Percentiles rank a stretch among this genome's conserved stretches.
phyloP scores from a whole-genome alignment of 2,113 vertebrate genomes.

The Datnioides undecimradiatus region DNA sequence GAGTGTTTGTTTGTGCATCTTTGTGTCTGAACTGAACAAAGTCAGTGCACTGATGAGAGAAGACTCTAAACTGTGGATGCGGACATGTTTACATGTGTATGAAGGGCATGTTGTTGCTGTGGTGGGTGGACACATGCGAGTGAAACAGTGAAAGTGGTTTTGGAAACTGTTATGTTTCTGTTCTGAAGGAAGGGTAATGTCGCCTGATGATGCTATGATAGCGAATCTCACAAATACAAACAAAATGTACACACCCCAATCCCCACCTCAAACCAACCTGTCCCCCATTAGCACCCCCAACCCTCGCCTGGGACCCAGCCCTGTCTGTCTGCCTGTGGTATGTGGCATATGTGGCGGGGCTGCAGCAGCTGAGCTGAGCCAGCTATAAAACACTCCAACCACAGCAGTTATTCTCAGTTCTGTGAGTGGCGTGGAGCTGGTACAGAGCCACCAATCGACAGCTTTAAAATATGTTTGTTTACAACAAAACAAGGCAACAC shows the following conservation, averaged over 20 bases:
- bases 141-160: slow-evolving; percentile 16
- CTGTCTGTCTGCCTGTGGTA: slow-evolving; percentile 69
- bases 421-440: background rate
- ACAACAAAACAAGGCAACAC: slow-evolving; percentile 9
- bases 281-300: background rate
- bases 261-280: slow-evolving; percentile 39
- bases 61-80: background rate
- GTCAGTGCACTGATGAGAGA: slow-evolving; percentile 6
- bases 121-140: slow-evolving; percentile 5
- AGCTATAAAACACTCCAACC: slow-evolving; percentile 61
- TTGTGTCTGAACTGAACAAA: background rate
- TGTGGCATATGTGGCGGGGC: slow-evolving; percentile 64
- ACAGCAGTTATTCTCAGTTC: slow-evolving; percentile 48
- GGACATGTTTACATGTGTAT: slow-evolving; percentile 25
- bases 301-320: slow-evolving; percentile 48
- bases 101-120: slow-evolving; percentile 11
- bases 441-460: background rate
- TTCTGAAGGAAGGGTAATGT: background rate
- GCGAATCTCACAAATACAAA: slow-evolving; percentile 19
- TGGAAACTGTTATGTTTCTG: background rate
- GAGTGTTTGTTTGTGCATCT: slow-evolving; percentile 57
- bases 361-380: slow-evolving; percentile 64
- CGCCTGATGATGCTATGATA: slow-evolving; percentile 2
- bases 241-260: slow-evolving; percentile 26
- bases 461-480: slow-evolving; percentile 7